Conservation (phyloP, 2,113 vertebrate genomes). For the Crotophaga sulcirostris region DNA sequence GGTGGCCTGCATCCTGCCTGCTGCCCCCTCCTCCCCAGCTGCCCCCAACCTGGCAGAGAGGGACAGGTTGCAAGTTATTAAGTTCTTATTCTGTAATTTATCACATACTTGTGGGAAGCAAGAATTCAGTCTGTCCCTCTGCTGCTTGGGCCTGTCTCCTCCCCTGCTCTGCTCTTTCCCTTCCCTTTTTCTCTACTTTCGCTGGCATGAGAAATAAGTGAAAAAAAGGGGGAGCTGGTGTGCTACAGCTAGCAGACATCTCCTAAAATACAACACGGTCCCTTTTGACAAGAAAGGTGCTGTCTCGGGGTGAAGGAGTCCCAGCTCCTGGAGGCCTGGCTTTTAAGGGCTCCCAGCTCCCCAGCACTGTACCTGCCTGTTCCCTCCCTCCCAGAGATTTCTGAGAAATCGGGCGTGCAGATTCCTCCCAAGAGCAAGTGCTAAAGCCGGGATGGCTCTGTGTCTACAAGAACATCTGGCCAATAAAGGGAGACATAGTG, state of each 20-base stretch:
- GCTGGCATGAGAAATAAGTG: not conserved
- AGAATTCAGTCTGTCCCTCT: not conserved
- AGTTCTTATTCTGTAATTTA: not conserved
- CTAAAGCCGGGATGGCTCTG: not conserved
- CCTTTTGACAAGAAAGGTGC: not conserved
- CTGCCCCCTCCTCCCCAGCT: accelerated
- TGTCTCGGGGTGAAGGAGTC: not conserved
- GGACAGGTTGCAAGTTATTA: not conserved
- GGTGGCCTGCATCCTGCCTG: not conserved
- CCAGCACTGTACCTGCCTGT: accelerated
- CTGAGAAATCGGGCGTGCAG: not conserved
- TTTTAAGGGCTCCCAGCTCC: not conserved
- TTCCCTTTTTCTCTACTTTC: not conserved
- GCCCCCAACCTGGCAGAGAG: accelerated
- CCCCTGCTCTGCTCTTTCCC: not conserved
- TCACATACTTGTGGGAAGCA: not conserved
- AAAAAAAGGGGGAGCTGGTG: not conserved
- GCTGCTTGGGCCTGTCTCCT: not conserved
- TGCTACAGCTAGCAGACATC: not conserved
- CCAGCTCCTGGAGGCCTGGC: not conserved
- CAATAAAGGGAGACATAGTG: not conserved
- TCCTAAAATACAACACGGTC: not conserved
- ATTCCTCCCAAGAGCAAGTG: not conserved
- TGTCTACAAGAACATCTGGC: not conserved
- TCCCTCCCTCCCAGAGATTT: not conserved